Evolutionary conservation across 2,797 vertebrate species (phyloP).

Genomic region (Tauraco hartlaubi): DNA sequence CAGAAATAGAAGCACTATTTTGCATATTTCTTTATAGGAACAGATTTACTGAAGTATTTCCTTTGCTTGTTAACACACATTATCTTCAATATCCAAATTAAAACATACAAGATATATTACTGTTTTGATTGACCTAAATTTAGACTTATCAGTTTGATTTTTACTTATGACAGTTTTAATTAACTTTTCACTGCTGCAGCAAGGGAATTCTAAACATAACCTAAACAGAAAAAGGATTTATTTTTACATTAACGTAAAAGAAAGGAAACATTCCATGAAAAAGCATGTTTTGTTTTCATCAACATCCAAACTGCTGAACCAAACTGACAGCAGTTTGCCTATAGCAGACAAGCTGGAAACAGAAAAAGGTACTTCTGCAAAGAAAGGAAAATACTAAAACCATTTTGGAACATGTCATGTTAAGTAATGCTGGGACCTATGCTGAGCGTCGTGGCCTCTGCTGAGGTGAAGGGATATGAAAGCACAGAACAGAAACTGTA

Average conservation of each 20-base stretch:
- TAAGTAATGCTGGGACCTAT: background rate
- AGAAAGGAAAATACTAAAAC: background rate
- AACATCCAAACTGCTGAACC: slow-evolving; percentile 6
- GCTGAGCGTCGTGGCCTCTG: background rate
- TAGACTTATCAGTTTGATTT: slow-evolving; percentile 8
- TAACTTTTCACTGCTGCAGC: background rate
- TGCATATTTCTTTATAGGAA: background rate
- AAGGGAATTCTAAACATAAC: slow-evolving; percentile 13
- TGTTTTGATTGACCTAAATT: slow-evolving; percentile 41
- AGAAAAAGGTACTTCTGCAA: background rate
- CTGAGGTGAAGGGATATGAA: background rate
- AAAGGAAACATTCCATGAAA: background rate
- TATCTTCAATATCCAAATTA: slow-evolving; percentile 31
- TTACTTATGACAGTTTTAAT: slow-evolving; percentile 45
- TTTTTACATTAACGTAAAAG: background rate
- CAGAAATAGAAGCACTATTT: background rate
- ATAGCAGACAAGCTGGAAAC: background rate
- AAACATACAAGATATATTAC: background rate
- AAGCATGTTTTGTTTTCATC: slow-evolving; percentile 28
- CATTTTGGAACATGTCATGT: background rate
- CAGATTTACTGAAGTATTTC: background rate
- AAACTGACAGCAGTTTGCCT: slow-evolving; percentile 25
- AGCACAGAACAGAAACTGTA: background rate
- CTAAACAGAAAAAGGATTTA: background rate
- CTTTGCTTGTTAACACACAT: slow-evolving; percentile 1